phyloP scores from a whole-genome alignment of 2,797 vertebrate genomes.

The Gobionotothen gibberifrons region DNA sequence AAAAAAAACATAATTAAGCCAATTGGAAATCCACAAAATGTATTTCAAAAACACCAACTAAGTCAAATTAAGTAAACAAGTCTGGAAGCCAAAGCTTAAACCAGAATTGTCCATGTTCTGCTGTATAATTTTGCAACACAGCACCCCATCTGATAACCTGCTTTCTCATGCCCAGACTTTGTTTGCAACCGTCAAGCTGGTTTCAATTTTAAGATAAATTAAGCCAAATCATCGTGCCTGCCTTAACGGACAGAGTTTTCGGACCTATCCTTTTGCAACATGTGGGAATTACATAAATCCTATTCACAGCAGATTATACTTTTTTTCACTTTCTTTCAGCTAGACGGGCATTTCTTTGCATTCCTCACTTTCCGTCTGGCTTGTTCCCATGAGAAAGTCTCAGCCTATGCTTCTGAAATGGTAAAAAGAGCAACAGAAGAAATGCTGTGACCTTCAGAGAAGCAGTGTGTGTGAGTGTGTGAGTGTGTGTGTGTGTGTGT shows the following conservation, averaged over 20 bases:
- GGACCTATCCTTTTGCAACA: conserved; percentile 54
- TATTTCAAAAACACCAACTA: background rate
- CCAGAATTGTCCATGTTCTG: background rate
- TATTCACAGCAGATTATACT: conserved; percentile 63
- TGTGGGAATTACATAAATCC: conserved; percentile 70
- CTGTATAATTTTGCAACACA: background rate
- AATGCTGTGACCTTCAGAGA: conserved; percentile 21
- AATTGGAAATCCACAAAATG: background rate
- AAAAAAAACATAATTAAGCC: background rate
- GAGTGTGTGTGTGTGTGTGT: conserved; percentile 20
- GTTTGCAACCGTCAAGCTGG: conserved; percentile 39
- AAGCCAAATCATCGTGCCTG: conserved; percentile 30
- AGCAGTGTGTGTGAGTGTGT: conserved; percentile 17
- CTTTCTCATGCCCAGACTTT: conserved; percentile 17
- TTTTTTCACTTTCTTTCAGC: conserved; percentile 37
- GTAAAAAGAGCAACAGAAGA: conserved; percentile 45
- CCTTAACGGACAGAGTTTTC: conserved; percentile 8
- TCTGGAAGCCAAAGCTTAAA: background rate
- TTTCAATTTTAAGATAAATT: conserved; percentile 42
- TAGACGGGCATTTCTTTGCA: conserved; percentile 61
- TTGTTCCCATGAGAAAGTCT: conserved; percentile 79
- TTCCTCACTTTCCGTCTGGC: conserved; percentile 42
- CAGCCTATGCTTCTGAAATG: conserved; percentile 43
- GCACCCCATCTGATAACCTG: background rate
- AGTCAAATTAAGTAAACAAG: background rate